Evolutionary conservation across 2,888 invertebrate genomes (phyloP), one percentile per base, ranked within the genome.

Genomic region (Melitaea athalia): DNA sequence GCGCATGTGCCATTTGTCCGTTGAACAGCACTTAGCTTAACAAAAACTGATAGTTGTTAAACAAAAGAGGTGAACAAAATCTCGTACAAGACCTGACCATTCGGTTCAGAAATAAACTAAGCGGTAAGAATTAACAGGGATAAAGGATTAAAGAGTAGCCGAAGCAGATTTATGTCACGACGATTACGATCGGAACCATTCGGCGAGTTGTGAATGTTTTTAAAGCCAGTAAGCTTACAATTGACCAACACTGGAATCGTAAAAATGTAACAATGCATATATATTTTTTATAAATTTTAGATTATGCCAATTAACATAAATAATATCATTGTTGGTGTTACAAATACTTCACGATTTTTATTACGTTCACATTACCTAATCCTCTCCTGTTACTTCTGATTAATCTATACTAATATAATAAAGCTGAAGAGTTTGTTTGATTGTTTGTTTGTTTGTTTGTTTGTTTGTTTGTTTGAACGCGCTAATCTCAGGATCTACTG

Each of bases 61-160:
- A 88, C 89, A 87, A 91, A 91, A 88, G 85, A 86, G 88, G 81
- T 79, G 83, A 88, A 89, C 87, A 88, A 89, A 85, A 87, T 81
- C 78, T 71, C 81, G 83, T 88, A 89, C 91, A 90, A 89, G 91
- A 88, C 85, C 88, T 84, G 85, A 81, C 88, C 89, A 87, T 89
- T 89, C 84, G 85, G 88, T 84, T 83, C 85, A 87, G 86, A 88
- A 89, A 92, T 92, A 92, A 92, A 92, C 91, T 90, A 91, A 92
- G 91, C 91, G 91, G 91, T 89, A 91, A 89, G 92, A 91, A 91
- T 91, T 89, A 92, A 92, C 91, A 90, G 87, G 89, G 89, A 87
- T 91, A 91, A 92, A 89, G 87, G 90, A 88, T 92, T 91, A 87
- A 91, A 91, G 91, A 90, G 92, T 92, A 92, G 92, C 92, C 91